Evolutionary conservation across 1,140 invertebrate genomes (phyloP).

Genomic region (Papilio polytes): DNA sequence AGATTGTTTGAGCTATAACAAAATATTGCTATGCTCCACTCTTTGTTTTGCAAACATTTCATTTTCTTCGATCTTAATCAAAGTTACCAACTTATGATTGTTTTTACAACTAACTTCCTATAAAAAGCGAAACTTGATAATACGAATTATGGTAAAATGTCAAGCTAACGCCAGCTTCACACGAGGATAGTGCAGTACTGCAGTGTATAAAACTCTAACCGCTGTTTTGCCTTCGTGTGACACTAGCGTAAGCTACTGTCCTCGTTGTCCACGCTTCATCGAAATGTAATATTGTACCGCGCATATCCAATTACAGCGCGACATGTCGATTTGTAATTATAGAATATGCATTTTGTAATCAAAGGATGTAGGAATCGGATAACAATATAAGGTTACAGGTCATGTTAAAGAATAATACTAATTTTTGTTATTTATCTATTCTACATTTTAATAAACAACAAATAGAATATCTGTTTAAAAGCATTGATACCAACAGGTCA

Average conservation of each 20-base stretch:
- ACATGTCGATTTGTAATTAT: conserved; percentile 21
- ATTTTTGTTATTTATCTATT: too few species aligned
- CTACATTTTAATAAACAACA: too few species aligned
- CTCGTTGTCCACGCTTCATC: conserved; percentile 22
- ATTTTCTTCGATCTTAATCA: too few species aligned
- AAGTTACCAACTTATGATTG: not conserved
- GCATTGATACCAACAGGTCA: too few species aligned
- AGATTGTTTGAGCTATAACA: too few species aligned
- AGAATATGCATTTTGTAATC: conserved; percentile 13
- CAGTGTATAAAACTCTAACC: not conserved
- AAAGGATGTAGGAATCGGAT: not conserved
- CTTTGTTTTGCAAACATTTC: too few species aligned
- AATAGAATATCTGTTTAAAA: too few species aligned
- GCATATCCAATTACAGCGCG: not conserved
- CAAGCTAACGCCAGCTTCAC: not conserved
- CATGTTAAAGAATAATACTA: not conserved
- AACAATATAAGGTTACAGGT: not conserved
- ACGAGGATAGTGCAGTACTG: not conserved
- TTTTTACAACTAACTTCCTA: not conserved
- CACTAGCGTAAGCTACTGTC: too few species aligned
- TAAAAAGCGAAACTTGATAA: not conserved
- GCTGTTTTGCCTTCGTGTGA: not conserved
- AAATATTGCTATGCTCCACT: too few species aligned
- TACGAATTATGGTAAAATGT: not conserved
- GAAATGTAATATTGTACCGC: not conserved